Conservation (phyloP, 2,888 invertebrate genomes). For the Hypercompe scribonia region DNA sequence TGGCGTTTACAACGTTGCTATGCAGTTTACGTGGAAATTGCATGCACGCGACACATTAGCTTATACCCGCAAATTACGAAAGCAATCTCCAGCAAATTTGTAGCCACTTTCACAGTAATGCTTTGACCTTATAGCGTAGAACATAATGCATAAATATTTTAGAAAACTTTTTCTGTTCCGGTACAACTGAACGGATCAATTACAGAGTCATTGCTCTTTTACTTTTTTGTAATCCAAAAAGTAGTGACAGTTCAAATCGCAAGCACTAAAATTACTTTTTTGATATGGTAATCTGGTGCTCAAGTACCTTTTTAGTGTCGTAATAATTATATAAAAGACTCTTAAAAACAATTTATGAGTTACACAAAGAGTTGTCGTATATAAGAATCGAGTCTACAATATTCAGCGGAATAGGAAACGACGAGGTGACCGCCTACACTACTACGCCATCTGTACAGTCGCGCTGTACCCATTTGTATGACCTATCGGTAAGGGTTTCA, state of each 20-base stretch:
- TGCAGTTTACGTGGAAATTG: constrained; percentile 67
- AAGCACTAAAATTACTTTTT: background rate
- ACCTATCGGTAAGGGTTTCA: too few relatives aligned
- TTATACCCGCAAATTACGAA: constrained; percentile 58
- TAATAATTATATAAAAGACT: too few relatives aligned
- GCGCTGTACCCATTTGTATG: too few relatives aligned
- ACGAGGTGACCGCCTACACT: too few relatives aligned
- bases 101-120: constrained; percentile 26
- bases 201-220: background rate
- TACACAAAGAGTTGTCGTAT: too few relatives aligned
- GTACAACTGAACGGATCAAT: background rate
- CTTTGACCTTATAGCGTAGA: background rate
- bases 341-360: too few relatives aligned
- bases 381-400: too few relatives aligned
- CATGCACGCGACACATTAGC: constrained; percentile 65
- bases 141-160: background rate
- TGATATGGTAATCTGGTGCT: background rate
- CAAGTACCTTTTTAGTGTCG: background rate
- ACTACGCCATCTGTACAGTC: too few relatives aligned
- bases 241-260: too few relatives aligned
- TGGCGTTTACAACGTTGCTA: constrained; percentile 18
- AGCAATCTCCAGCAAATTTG: constrained; percentile 57
- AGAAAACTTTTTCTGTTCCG: background rate
- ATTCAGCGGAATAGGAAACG: too few relatives aligned
- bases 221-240: background rate